Conservation (phyloP, 2,888 invertebrate genomes). For the Cryptophagus acutangulus region DNA sequence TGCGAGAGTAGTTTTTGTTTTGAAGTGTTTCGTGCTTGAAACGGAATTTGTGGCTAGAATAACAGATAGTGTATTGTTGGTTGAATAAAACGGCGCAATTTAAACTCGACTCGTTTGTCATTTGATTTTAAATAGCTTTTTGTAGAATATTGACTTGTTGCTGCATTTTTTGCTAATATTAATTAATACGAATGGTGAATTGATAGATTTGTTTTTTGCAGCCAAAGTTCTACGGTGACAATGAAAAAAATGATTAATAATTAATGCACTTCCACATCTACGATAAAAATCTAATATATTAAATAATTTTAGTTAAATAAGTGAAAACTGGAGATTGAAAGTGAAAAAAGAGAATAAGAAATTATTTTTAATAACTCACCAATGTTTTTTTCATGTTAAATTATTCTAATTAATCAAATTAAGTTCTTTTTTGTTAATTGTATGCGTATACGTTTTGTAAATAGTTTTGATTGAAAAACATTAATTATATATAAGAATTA, state of each 20-base stretch:
- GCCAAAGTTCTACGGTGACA: conserved; percentile 64
- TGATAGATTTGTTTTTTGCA: conserved; percentile 40
- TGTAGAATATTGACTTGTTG: no score
- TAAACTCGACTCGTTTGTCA: no score
- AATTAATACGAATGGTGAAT: conserved; percentile 5
- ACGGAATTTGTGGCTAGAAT: no score
- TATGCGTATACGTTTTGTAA: background rate
- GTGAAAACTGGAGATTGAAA: no score
- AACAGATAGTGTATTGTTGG: no score
- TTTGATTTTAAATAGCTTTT: no score
- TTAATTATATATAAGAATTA: no score
- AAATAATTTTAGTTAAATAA: no score
- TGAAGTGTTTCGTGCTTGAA: no score
- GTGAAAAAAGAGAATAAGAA: conserved; percentile 19
- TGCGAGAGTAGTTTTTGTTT: no score
- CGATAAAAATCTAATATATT: conserved; percentile 16
- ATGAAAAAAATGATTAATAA: conserved; percentile 55
- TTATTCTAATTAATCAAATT: no score
- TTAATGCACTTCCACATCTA: conserved; percentile 18
- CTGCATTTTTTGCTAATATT: conserved; percentile 5
- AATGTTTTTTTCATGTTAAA: conserved; percentile 11
- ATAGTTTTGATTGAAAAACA: background rate
- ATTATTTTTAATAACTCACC: conserved; percentile 10
- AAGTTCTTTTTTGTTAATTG: background rate
- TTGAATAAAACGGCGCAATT: no score